Base-by-base conservation (phyloP, 2,797 vertebrate genomes). In the Rhadinocentrus ornatus region DNA sequence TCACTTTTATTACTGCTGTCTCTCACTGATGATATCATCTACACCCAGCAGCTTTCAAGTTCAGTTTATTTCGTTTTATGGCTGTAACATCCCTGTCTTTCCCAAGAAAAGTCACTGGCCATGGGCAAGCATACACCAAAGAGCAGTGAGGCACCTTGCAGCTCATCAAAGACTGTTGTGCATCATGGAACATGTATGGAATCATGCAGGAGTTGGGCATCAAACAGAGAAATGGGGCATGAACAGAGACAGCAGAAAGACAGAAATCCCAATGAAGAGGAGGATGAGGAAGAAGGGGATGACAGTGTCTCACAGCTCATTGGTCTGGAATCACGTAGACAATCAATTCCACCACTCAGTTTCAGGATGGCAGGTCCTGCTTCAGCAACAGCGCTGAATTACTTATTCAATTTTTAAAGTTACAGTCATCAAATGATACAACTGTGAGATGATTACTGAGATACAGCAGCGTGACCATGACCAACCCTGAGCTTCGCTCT, bases 21-120 rank as follows among this genome's bases (percentile, higher is more conserved):
- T 87, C 84, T 79, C 72, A 71, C 68, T 75, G 86, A 89, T 87
- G 90, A 88, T 89, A 88, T 88, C 85, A 89, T 82, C 77, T 70
- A 71, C 84, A 87, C 78, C 78, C 80, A 77, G 72, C 75, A 84
- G 86, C 85, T 80, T 86, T 83, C 73, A 76, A 66, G 78, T 74
- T 77, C 71, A 39, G 71, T 90, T 86, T 77, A 88, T 88, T 73
- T 84, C 71, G 34, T 83, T 81, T 90, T 83, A 85, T 74, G 66
- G 73, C 75, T 75, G 65, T 18, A 69, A 81, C 70, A 75, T 73
- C 75, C 70, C 77, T 10, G 31, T 77, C 65, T 69, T 65, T 39
- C 64, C 39, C 34, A 35, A 57, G 62, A 60, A 84, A 81, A 80
- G 84, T 71, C 83, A 77, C 62, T 20, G 73, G 77, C 88, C 73